phyloP scores from a whole-genome alignment of 2,888 invertebrate species.

The Pammene aurita region DNA sequence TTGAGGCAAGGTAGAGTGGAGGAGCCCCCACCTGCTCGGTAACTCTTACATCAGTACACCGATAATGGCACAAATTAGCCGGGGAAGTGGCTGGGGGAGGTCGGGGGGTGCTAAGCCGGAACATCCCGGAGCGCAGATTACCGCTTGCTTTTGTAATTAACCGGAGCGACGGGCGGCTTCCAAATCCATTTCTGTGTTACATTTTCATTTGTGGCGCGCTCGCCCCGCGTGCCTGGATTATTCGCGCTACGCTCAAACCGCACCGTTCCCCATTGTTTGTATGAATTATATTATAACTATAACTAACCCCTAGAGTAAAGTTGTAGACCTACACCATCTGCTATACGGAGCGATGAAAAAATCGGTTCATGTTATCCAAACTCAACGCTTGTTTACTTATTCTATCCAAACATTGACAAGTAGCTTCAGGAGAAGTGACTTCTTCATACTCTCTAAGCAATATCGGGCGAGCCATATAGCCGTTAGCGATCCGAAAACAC shows the following conservation, averaged over 20 bases:
- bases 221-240: constrained; percentile 70
- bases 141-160: constrained; percentile 84
- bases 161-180: constrained; percentile 83
- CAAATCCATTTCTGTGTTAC: constrained; percentile 84
- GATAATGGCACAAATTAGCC: constrained; percentile 84
- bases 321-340: constrained; percentile 43
- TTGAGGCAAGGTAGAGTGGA: constrained; percentile 72
- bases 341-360: constrained; percentile 45
- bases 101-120: constrained; percentile 80
- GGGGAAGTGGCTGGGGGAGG: constrained; percentile 76
- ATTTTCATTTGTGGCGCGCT: constrained; percentile 82
- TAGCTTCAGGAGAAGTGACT: constrained; percentile 72
- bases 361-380: constrained; percentile 41
- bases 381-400: constrained; percentile 61
- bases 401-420: constrained; percentile 64
- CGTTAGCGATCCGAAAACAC: constrained; percentile 82
- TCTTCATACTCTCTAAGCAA: constrained; percentile 80
- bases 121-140: constrained; percentile 84
- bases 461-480: constrained; percentile 73
- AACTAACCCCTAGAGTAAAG: constrained; percentile 35
- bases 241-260: constrained; percentile 67
- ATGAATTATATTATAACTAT: constrained; percentile 54
- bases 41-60: constrained; percentile 84
- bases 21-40: constrained; percentile 77
- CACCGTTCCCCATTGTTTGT: constrained; percentile 58